Evolutionary conservation across 2,113 vertebrate species (phyloP).

Genomic region (Bufo bufo): DNA sequence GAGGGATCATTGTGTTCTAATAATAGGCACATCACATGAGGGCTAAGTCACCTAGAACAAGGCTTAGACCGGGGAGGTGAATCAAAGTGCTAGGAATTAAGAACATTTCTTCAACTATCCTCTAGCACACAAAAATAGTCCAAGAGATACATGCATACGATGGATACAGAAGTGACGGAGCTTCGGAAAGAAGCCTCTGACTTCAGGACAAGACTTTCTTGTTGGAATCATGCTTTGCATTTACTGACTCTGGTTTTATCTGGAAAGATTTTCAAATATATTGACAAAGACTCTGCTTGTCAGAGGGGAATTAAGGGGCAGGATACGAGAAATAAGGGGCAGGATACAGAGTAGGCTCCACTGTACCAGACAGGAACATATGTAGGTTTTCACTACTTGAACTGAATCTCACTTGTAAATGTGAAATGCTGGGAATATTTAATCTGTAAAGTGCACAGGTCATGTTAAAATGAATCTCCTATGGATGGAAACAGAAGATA

Average conservation of each 20-base stretch:
- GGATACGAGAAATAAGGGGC: too few species aligned
- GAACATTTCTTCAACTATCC: constrained; percentile 73
- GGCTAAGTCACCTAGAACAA: constrained; percentile 77
- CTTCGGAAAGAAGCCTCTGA: constrained; percentile 77
- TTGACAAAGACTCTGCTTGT: constrained; percentile 29
- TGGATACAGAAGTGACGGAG: constrained; percentile 77
- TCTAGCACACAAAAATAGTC: constrained; percentile 73
- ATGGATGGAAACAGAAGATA: background rate
- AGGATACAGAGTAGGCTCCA: too few species aligned
- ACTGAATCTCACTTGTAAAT: too few species aligned
- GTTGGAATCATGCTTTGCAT: constrained; percentile 61
- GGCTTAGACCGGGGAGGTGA: constrained; percentile 78
- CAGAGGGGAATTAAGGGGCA: background rate
- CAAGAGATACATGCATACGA: constrained; percentile 79
- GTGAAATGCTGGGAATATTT: background rate
- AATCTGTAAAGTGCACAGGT: background rate
- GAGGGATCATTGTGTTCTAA: constrained; percentile 74
- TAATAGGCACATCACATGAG: constrained; percentile 77
- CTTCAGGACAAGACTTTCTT: constrained; percentile 76
- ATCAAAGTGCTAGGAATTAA: constrained; percentile 76
- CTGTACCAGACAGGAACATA: too few species aligned
- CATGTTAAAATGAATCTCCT: background rate
- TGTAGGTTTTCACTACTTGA: too few species aligned
- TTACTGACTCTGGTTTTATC: constrained; percentile 42
- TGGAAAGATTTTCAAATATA: constrained; percentile 44